A percentile compares a stretch with the other conserved stretches of the same genome.
These are phyloP conservation scores for Trimorus sp. DNA, from an alignment of 2,888 invertebrate species.

Conservation along the genomic window DNA sequence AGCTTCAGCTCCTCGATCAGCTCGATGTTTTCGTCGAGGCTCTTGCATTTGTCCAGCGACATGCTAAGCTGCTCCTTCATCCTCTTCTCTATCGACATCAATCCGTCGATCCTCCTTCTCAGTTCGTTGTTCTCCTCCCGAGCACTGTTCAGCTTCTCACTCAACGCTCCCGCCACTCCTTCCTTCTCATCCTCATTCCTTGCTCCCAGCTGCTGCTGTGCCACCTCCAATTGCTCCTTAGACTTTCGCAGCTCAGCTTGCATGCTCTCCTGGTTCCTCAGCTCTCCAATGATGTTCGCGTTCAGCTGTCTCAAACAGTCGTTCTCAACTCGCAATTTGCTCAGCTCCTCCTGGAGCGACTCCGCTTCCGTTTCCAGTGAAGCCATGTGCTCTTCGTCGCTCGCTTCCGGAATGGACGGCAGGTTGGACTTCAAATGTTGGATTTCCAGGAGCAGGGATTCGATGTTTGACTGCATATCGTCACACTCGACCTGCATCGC, in stretches of 20 bases:
- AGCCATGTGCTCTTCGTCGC: conserved; percentile 78
- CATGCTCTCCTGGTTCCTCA: conserved; percentile 83
- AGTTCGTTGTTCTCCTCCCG: conserved; percentile 77
- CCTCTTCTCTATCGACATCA: conserved; percentile 74
- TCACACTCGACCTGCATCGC: conserved; percentile 76
- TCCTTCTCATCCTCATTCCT: conserved; percentile 63
- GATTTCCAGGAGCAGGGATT: conserved; percentile 75
- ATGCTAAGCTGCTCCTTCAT: conserved; percentile 71
- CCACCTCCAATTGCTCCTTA: conserved; percentile 82
- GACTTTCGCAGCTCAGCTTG: conserved; percentile 83
- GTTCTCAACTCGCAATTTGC: conserved; percentile 81
- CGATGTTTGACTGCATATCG: conserved; percentile 79
- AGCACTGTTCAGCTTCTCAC: conserved; percentile 67
- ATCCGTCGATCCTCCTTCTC: conserved; percentile 79
- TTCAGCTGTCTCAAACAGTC: conserved; percentile 70
- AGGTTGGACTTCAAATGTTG: conserved; percentile 76
- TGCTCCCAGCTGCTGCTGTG: conserved; percentile 78
- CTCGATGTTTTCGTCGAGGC: conserved; percentile 72
- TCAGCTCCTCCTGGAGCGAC: conserved; percentile 80
- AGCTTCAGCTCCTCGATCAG: conserved; percentile 73
- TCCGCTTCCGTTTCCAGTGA: conserved; percentile 79
- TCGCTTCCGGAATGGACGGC: conserved; percentile 79
- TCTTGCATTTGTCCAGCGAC: conserved; percentile 71
- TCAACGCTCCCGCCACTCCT: conserved; percentile 58
- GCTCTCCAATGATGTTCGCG: conserved; percentile 72